Conservation (phyloP, 2,888 invertebrate genomes). For the Horisme vitalbata region DNA sequence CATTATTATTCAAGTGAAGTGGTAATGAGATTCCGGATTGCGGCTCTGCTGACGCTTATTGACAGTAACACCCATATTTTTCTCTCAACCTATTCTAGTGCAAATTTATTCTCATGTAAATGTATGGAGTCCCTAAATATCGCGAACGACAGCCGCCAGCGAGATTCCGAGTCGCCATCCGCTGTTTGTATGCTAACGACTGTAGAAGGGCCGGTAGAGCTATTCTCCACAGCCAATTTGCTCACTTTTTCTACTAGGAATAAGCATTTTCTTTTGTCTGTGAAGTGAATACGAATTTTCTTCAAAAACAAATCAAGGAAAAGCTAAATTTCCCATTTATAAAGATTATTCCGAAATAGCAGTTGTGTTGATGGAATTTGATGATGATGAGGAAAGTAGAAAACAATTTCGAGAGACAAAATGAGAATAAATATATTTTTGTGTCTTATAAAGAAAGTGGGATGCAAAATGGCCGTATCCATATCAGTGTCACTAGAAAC, state of each 20-base stretch:
- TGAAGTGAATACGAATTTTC: constrained; percentile 5
- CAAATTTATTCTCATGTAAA: constrained; percentile 25
- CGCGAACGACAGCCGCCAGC: constrained; percentile 8
- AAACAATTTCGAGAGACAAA: not conserved
- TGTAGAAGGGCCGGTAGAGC: constrained; percentile 6
- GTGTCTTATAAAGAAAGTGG: constrained; percentile 6
- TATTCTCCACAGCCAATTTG: constrained; percentile 11
- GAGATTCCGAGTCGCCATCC: constrained; percentile 15
- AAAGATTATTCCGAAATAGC: constrained; percentile 9
- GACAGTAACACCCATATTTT: constrained; percentile 16
- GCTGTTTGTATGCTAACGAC: constrained; percentile 23
- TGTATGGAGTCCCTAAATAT: constrained; percentile 17
- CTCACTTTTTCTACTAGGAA: constrained; percentile 9
- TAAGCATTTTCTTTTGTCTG: constrained; percentile 10
- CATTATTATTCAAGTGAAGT: constrained; percentile 4
- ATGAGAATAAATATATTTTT: not conserved
- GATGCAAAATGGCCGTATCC: not conserved
- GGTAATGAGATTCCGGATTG: constrained; percentile 9
- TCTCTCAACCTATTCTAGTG: constrained; percentile 12
- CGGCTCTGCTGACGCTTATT: constrained; percentile 12
- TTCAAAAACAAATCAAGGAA: constrained; percentile 7
- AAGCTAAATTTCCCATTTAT: not conserved
- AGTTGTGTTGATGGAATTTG: not conserved
- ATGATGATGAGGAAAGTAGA: not conserved
- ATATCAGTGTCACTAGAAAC: constrained; percentile 5